A percentile compares a stretch with the other conserved stretches of the same genome.
phyloP scores from a whole-genome alignment of 2,797 vertebrate genomes.

The Artibeus jamaicensis region DNA sequence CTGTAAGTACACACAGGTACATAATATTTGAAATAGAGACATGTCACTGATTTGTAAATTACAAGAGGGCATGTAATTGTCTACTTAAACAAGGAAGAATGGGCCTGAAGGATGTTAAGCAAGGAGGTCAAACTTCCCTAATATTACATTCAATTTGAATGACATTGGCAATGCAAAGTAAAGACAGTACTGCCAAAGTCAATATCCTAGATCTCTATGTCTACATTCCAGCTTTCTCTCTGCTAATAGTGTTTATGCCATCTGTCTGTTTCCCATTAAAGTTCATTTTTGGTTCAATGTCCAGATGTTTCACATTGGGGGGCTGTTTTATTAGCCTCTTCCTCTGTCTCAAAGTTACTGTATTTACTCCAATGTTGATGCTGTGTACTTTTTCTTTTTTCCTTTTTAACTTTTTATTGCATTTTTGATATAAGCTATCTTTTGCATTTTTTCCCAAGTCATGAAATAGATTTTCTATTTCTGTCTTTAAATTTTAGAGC shows the following conservation, averaged over 20 bases:
- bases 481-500: neutral
- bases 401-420: neutral
- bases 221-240: constrained; percentile 63
- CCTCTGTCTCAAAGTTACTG: constrained; percentile 28
- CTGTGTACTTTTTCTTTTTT: neutral
- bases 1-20: neutral
- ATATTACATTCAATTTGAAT: constrained; percentile 4
- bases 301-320: constrained; percentile 61
- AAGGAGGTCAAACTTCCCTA: neutral
- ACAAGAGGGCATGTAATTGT: neutral
- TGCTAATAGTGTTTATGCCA: constrained; percentile 67
- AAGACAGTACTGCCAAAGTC: constrained; percentile 58
- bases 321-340: constrained; percentile 6
- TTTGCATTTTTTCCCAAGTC: neutral
- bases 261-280: constrained; percentile 72
- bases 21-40: neutral
- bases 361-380: neutral
- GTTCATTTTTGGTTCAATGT: constrained; percentile 65
- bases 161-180: constrained; percentile 39
- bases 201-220: constrained; percentile 44
- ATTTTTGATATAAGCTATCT: neutral
- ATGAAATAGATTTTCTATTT: neutral
- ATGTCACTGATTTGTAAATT: neutral
- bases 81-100: constrained; percentile 4
- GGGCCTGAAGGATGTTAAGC: neutral